A percentile compares a stretch with the other conserved stretches of the same genome.
Evolutionary conservation across 2,888 invertebrate genomes (phyloP).

Genomic region (Ennomos erosarius): DNA sequence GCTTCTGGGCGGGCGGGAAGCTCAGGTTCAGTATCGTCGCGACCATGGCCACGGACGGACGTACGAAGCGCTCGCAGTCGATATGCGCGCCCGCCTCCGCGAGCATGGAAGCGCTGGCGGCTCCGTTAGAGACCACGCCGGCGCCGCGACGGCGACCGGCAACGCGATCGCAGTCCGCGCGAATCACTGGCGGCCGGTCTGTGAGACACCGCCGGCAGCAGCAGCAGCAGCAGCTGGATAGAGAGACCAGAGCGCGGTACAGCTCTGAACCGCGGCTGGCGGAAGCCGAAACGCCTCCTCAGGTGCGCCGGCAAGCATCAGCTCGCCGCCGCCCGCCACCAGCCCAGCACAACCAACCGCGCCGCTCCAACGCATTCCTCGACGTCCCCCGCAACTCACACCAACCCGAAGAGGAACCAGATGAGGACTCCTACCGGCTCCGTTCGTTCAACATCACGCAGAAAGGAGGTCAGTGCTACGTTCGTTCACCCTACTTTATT

Average conservation of each 20-base stretch:
- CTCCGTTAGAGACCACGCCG: constrained; percentile 83
- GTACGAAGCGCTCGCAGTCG: constrained; percentile 90
- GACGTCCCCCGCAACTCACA: constrained; percentile 86
- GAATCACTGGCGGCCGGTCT: constrained; percentile 88
- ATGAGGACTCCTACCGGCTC: constrained; percentile 95
- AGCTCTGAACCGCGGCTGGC: constrained; percentile 88
- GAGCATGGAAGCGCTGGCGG: constrained; percentile 88
- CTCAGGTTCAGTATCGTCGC: constrained; percentile 74
- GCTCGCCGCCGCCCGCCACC: constrained; percentile 83
- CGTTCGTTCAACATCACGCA: constrained; percentile 96
- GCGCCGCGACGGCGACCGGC: constrained; percentile 88
- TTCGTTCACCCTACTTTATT: constrained; percentile 76
- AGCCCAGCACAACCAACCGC: constrained; percentile 76
- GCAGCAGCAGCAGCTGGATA: constrained; percentile 76
- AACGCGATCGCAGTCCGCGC: constrained; percentile 90
- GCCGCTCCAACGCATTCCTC: constrained; percentile 89
- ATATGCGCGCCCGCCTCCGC: constrained; percentile 89
- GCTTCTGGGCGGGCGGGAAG: constrained; percentile 43
- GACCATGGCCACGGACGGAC: constrained; percentile 87
- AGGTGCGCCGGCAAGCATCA: constrained; percentile 87
- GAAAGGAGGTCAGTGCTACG: constrained; percentile 90
- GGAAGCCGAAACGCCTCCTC: constrained; percentile 88
- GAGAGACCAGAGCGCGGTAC: constrained; percentile 85
- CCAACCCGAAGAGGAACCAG: constrained; percentile 86
- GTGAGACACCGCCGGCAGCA: constrained; percentile 75